These are phyloP conservation scores for Drosophila flavopinicola DNA, from an alignment of 2,888 invertebrate species.

Conservation along the genomic window DNA sequence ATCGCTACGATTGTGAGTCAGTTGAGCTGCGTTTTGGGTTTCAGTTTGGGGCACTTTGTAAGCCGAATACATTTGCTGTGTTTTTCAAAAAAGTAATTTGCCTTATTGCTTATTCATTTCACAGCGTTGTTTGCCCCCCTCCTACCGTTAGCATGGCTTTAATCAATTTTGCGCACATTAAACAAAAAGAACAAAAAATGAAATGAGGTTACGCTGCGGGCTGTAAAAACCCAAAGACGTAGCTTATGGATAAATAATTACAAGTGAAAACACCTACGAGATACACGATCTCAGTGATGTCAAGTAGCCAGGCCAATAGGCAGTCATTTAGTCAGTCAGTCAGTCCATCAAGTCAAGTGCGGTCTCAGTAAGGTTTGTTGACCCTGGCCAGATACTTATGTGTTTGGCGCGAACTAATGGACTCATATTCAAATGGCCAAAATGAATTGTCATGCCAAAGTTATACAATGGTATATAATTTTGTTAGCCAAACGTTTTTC, in stretches of 20 bases:
- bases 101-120: slow-evolving; percentile 67
- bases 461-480: slow-evolving; percentile 47
- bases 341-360: slow-evolving; percentile 34
- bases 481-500: slow-evolving; percentile 43
- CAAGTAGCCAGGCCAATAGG: slow-evolving; percentile 57
- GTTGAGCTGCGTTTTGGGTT: slow-evolving; percentile 26
- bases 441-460: slow-evolving; percentile 69
- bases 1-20: slow-evolving; percentile 36
- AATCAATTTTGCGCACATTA: slow-evolving; percentile 39
- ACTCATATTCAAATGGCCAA: slow-evolving; percentile 57
- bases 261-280: slow-evolving; percentile 75
- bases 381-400: slow-evolving; percentile 32
- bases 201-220: slow-evolving; percentile 51
- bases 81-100: slow-evolving; percentile 59
- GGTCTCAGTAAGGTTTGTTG: slow-evolving; percentile 54
- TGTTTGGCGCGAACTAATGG: slow-evolving; percentile 34
- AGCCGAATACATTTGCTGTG: slow-evolving; percentile 15
- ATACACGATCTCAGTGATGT: slow-evolving; percentile 52
- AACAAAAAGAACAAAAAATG: slow-evolving; percentile 7
- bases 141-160: slow-evolving; percentile 23
- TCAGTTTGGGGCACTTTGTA: slow-evolving; percentile 16
- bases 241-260: slow-evolving; percentile 77
- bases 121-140: slow-evolving; percentile 18
- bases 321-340: slow-evolving; percentile 21
- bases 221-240: slow-evolving; percentile 25